Conservation (phyloP, 2,888 invertebrate species). For the Pterobdella sp. region DNA sequence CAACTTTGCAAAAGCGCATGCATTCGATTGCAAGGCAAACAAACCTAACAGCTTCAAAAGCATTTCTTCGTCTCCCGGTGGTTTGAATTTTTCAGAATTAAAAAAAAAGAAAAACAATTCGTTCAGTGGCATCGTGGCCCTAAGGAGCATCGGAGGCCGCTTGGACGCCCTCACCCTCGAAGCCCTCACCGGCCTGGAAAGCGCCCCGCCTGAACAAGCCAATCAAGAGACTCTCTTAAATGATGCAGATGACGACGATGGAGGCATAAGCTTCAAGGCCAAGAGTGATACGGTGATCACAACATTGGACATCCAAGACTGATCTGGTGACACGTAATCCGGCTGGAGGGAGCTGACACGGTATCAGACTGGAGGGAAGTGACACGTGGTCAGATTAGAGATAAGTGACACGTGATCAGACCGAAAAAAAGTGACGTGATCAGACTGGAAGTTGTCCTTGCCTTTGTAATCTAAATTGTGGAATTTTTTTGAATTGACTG, state of each 20-base stretch:
- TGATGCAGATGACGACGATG: not conserved
- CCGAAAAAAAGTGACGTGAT: too few species aligned
- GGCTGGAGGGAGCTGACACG: too few species aligned
- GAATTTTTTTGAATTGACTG: too few species aligned
- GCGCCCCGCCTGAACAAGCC: not conserved
- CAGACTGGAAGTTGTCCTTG: too few species aligned
- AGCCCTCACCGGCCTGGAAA: not conserved
- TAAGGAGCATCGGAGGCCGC: not conserved
- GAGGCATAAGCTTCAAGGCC: not conserved
- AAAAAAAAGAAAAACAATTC: slow-evolving; percentile 11
- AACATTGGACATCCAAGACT: not conserved
- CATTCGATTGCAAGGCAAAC: not conserved
- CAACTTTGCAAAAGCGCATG: not conserved
- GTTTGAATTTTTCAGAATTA: too few species aligned
- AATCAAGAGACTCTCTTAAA: not conserved
- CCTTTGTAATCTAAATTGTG: too few species aligned
- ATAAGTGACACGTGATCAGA: too few species aligned
- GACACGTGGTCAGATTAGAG: too few species aligned
- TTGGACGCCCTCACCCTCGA: slow-evolving; percentile 6
- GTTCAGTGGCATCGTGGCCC: slow-evolving; percentile 11
- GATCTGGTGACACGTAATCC: not conserved
- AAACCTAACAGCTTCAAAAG: not conserved
- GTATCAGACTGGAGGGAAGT: too few species aligned
- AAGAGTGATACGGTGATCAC: not conserved
- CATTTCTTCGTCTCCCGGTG: not conserved